phyloP scores from a whole-genome alignment of 2,888 invertebrate species.

The Vandiemenella viatica region DNA sequence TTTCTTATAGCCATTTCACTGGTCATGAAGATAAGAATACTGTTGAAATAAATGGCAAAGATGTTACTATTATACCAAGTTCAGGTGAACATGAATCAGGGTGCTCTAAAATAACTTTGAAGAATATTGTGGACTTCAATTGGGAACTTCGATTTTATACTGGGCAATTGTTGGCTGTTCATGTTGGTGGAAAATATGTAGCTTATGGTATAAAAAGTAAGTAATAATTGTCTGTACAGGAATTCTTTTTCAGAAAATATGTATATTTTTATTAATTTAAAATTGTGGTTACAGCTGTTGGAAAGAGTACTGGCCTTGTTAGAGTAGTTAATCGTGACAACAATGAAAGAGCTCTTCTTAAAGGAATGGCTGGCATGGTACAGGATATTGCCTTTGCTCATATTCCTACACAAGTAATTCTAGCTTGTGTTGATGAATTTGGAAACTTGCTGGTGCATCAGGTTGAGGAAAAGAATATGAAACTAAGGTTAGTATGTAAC shows the following conservation, averaged over 20 bases:
- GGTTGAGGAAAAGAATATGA: constrained; percentile 44
- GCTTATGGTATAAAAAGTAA: constrained; percentile 86
- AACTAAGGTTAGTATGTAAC: too few relatives aligned
- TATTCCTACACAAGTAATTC: constrained; percentile 54
- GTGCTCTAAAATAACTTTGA: constrained; percentile 78
- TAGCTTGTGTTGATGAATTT: constrained; percentile 76
- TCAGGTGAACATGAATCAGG: constrained; percentile 62
- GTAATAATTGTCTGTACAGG: constrained; percentile 11
- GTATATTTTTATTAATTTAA: constrained; percentile 3
- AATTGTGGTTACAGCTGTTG: constrained; percentile 11
- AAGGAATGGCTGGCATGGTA: constrained; percentile 77
- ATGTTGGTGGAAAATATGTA: constrained; percentile 67
- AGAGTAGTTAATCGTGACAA: constrained; percentile 66
- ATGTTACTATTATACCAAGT: constrained; percentile 55
- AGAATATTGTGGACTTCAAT: constrained; percentile 78
- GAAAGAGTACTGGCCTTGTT: constrained; percentile 50
- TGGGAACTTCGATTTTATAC: constrained; percentile 83
- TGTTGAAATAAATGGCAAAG: constrained; percentile 38
- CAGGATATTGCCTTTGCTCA: constrained; percentile 85
- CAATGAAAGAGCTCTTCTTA: constrained; percentile 62
- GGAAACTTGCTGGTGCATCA: constrained; percentile 72
- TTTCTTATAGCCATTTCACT: constrained; percentile 39
- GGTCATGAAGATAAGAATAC: constrained; percentile 43
- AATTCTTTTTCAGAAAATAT: constrained; percentile 1
- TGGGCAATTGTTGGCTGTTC: constrained; percentile 78